Evolutionary conservation across 1,140 invertebrate species (phyloP), one percentile per base, ranked within the genome.

Genomic region (Nylanderia fulva): DNA sequence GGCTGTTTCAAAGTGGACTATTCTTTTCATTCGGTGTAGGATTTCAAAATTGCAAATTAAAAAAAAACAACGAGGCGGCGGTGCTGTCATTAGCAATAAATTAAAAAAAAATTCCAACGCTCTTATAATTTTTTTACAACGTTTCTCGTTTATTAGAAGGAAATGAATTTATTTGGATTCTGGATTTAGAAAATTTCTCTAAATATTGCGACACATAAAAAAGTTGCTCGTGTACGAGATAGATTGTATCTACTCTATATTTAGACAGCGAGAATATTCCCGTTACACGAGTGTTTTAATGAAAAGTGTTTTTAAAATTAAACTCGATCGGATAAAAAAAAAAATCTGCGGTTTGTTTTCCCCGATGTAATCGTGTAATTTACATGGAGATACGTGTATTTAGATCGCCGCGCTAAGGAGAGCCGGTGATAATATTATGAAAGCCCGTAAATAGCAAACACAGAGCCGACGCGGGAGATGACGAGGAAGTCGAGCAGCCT

Each of bases 201-300:
- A 56, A 11, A 36, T 52, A 52, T 63, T 4, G 0, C 36, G 11
- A 39, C 21, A 54, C 13, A 15, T 21, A 56, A 15, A 29, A 75
- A 60, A 33, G 3, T 45, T 68, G 18, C 15, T 6, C 61, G 58
- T 33, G 1, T 33, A 33, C 29, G 29, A 33, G 29, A 3, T 33
- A 33, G 29, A 33, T 33, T 33, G 3, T 33, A 33, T 3, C 29
- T 33, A 33, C 29, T 33, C 29, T 33, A 33, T 33, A 33, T 33
- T 33, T 33, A 33, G 29, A 33, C 3, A 33, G 29, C 3, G 29
- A 3, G 3, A 13, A 72, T 15, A 72, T 15, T 48, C 8, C 48
- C n/a, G 69, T 72, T 72, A 74, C n/a, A n/a, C 9, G 15, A 58
- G 21, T n/a, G 21, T 8, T 76, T 60, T 42, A 33, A 76, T 15